Evolutionary conservation across 2,888 invertebrate species (phyloP), one percentile per base, ranked within the genome.

Genomic region (Meloe dianella): DNA sequence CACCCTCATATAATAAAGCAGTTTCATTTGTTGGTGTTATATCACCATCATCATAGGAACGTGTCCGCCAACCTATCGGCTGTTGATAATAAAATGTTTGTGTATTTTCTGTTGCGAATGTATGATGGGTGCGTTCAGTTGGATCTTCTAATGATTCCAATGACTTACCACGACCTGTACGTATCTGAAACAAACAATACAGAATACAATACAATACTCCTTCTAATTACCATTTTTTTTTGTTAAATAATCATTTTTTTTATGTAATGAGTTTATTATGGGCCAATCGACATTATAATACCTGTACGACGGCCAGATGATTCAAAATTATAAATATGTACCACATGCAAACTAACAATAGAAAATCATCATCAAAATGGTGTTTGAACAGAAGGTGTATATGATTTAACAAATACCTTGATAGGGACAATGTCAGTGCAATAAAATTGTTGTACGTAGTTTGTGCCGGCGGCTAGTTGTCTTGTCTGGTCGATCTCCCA

Each of bases 41-140:
- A 82, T 96, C 95, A 20, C 95, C 95, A 80, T 95, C 95, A 82
- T 95, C 95, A 81, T 93, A 94, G 70, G 92, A 91, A 71, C 89
- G 87, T 0, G 86, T 85, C 57, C 84, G 75, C 82, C 83, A 83
- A 27, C 86, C 87, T 58, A 81, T 78, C 22, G 82, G 77, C 71
- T 84, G 84, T 67, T 82, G 84, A 73, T 83, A 85, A 77, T 84
- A 85, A 70, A 88, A 88, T 70, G 88, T 88, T 81, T 88, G 89
- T 57, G 87, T 87, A 61, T 87, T 87, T 74, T 89, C 89, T 0
- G 88, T 85, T 1, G 77, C 81, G 78, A 89, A 89, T 1, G 89
- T 89, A 60, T 87, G 86, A 75, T 89, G 89, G 0, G 86, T 85
- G 72, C 90, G 85, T 77, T 91, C 91, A 57, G 88, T 89, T 32